Base-by-base conservation (phyloP, 1,140 invertebrate genomes). In the Varroa destructor region DNA sequence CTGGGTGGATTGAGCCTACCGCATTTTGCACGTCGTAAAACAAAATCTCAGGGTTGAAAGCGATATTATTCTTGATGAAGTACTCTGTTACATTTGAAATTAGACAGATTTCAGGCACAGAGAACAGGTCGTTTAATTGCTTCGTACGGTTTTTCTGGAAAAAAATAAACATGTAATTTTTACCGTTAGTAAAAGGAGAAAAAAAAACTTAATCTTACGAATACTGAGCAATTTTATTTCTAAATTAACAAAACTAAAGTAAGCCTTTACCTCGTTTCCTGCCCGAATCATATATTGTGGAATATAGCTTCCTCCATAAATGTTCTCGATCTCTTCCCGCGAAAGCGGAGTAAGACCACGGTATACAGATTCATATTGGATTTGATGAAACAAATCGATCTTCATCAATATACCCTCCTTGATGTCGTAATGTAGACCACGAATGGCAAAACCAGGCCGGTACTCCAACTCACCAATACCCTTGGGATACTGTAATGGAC, bases 71-170 rank as follows among this genome's bases (percentile, higher is more conserved):
- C 56, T 85, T 84, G 71, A 89, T 85, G 78, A 97, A 96, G 82
- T 89, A 94, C 80, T 97, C 90, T 4, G 91, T 89, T 0, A 96
- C 88, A 82, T 94, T 92, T 75, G 91, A 91, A 1, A 97, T 80
- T 43, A 97, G 81, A 74, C 88, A 87, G 86, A 97, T 95, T 85
- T 97, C 93, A 25, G 94, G 94, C 55, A 97, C 87, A 0, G 92
- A 94, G 81, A 98, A 98, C n/a, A 97, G 80, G 83, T 97, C 94
- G 25, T 93, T 91, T 73, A 97, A 80, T 79, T 97, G 93, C 36
- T 93, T 86, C 92, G 97, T 95, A 73, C 85, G 83, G 55, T 84
- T 82, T 74, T 86, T 83, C 85, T 89, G 81, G 72, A 84, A 84
- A 74, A 72, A 74, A 75, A 73, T 71, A 51, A 8, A 46, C 42